Percentiles rank a stretch among this genome's conserved stretches.
These are phyloP conservation scores for Synergus umbraculus DNA, from an alignment of 2,888 invertebrate genomes.

Conservation along the genomic window DNA sequence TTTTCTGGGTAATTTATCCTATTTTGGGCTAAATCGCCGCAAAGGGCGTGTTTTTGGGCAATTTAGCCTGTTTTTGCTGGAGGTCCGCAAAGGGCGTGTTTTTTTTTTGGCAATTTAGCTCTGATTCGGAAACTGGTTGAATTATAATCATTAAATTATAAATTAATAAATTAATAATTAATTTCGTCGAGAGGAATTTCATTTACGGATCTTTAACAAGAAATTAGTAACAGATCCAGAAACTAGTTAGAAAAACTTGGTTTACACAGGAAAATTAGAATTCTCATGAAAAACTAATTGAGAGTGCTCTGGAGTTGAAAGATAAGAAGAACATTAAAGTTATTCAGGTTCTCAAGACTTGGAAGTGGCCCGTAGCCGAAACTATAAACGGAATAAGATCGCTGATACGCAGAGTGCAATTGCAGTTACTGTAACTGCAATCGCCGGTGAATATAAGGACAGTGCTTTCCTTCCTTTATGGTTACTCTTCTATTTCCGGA, in stretches of 20 bases:
- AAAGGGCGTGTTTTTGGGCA: too few species aligned
- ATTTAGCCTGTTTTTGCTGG: too few species aligned
- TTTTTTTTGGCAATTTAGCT: background rate
- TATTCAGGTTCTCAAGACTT: background rate
- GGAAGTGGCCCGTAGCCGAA: conserved; percentile 24
- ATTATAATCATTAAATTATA: too few species aligned
- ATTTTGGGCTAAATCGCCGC: too few species aligned
- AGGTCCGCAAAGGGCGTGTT: too few species aligned
- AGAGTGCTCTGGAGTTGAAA: background rate
- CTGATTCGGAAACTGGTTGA: background rate
- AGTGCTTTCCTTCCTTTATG: conserved; percentile 20
- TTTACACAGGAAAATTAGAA: background rate
- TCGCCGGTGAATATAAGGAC: conserved; percentile 25
- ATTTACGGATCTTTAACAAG: background rate
- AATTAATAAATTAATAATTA: too few species aligned
- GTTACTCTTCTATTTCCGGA: conserved; percentile 15
- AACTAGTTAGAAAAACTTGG: background rate
- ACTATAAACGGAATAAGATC: conserved; percentile 37
- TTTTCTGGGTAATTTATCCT: too few species aligned
- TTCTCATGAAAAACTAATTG: background rate
- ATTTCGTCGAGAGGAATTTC: background rate
- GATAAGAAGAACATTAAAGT: background rate
- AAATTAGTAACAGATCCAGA: background rate
- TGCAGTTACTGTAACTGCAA: conserved; percentile 27
- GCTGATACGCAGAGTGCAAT: conserved; percentile 1